phyloP scores from a whole-genome alignment of 2,888 invertebrate species.

The Augochlorella aurata region DNA sequence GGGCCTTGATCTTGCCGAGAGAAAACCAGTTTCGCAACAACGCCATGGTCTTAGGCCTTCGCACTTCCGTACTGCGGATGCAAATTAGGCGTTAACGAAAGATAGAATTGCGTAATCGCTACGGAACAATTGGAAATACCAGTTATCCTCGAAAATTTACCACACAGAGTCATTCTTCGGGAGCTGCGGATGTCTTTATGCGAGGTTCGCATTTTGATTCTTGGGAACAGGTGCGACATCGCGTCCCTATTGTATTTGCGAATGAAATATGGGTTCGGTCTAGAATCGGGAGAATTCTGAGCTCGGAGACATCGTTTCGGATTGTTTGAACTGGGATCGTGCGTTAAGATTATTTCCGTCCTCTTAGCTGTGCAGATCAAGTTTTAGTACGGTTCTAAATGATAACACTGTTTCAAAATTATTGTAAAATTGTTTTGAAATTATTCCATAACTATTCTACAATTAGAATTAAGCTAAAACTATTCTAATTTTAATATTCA shows the following conservation, averaged over 20 bases:
- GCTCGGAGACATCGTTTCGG: not conserved
- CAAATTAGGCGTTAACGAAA: slow-evolving; percentile 41
- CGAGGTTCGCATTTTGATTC: not conserved
- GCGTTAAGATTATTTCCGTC: too few relatives aligned
- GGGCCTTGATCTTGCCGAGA: slow-evolving; percentile 64
- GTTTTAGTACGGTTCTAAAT: too few relatives aligned
- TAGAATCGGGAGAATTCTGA: not conserved
- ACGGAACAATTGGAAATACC: not conserved
- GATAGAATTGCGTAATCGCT: slow-evolving; percentile 24
- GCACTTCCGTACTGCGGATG: slow-evolving; percentile 54
- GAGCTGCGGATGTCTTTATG: too few relatives aligned
- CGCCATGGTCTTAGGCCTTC: slow-evolving; percentile 50
- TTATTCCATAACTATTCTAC: too few relatives aligned
- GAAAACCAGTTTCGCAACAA: slow-evolving; percentile 61
- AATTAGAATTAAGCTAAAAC: too few relatives aligned
- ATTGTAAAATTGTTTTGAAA: too few relatives aligned
- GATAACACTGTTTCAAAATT: too few relatives aligned
- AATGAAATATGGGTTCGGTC: not conserved
- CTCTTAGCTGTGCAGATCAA: too few relatives aligned
- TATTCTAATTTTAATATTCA: too few relatives aligned
- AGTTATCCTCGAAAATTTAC: not conserved
- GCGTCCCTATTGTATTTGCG: not conserved
- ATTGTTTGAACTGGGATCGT: too few relatives aligned
- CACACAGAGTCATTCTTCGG: too few relatives aligned
- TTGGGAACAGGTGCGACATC: not conserved